A percentile compares a stretch with the other conserved stretches of the same genome.
Evolutionary conservation across 2,113 vertebrate species (phyloP).

Genomic region (Lathamus discolor): DNA sequence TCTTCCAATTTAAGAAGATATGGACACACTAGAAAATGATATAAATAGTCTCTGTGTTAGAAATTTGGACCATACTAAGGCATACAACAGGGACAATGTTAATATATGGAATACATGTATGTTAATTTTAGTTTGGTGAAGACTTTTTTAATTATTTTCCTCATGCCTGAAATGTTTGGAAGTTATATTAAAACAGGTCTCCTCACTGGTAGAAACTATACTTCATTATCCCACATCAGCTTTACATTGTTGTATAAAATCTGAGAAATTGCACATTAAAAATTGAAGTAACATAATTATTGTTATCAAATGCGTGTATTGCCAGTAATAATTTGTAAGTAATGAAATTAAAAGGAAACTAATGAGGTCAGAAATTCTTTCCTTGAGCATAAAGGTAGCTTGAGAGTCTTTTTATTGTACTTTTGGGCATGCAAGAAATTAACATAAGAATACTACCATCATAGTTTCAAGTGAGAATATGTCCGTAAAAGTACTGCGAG

Average conservation of each 20-base stretch:
- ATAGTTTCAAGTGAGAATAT: neutral
- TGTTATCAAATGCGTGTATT: neutral
- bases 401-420: neutral
- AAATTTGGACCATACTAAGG: conserved; percentile 57
- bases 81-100: conserved; percentile 30
- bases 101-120: conserved; percentile 50
- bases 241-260: neutral
- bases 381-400: neutral
- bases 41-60: conserved; percentile 59
- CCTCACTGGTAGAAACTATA: neutral
- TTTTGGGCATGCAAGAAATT: neutral
- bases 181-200: conserved; percentile 29
- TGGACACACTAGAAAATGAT: conserved; percentile 48
- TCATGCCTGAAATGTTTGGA: conserved; percentile 34
- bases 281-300: neutral
- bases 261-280: neutral
- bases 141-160: conserved; percentile 30
- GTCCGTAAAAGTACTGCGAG: neutral
- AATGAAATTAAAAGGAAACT: neutral
- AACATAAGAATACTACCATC: neutral
- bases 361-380: neutral
- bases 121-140: conserved; percentile 60
- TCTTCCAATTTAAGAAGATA: conserved; percentile 65
- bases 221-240: neutral
- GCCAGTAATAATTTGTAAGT: neutral